These are phyloP conservation scores for Dasypolia templi DNA, from an alignment of 2,888 invertebrate species.

Conservation along the genomic window DNA sequence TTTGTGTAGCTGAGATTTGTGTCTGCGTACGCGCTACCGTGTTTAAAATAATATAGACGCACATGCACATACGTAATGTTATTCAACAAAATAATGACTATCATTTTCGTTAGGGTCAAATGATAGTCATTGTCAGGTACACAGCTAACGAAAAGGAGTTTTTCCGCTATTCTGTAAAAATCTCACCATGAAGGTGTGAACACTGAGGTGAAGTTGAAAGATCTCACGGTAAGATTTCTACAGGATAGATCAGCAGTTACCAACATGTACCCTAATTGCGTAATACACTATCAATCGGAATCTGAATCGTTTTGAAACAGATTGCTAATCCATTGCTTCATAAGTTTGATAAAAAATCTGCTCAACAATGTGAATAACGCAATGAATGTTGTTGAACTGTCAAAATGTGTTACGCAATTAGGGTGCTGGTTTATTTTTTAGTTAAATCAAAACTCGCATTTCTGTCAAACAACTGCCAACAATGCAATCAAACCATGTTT, in stretches of 20 bases:
- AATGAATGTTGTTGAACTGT: no score
- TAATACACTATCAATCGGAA: no score
- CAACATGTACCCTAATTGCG: no score
- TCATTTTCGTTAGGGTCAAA: not conserved
- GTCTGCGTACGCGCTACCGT: conserved; percentile 39
- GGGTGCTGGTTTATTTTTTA: no score
- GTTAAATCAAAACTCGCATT: not conserved
- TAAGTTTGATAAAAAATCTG: no score
- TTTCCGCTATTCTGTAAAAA: not conserved
- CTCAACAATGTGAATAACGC: no score
- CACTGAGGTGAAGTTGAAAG: not conserved
- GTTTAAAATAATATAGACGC: conserved; percentile 30
- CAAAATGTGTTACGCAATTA: no score
- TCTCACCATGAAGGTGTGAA: not conserved
- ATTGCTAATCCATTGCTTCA: no score
- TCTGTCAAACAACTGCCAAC: not conserved
- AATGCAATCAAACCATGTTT: conserved; percentile 12
- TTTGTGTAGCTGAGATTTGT: conserved; percentile 40
- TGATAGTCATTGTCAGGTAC: no score
- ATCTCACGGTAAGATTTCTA: not conserved
- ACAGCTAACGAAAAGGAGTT: not conserved
- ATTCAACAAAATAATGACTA: not conserved
- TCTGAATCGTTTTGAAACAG: no score
- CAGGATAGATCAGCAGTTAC: not conserved
- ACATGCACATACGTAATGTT: not conserved